These are phyloP conservation scores for Anarhynchus alexandrinus DNA, from an alignment of 2,113 vertebrate genomes.

Conservation along the genomic window DNA sequence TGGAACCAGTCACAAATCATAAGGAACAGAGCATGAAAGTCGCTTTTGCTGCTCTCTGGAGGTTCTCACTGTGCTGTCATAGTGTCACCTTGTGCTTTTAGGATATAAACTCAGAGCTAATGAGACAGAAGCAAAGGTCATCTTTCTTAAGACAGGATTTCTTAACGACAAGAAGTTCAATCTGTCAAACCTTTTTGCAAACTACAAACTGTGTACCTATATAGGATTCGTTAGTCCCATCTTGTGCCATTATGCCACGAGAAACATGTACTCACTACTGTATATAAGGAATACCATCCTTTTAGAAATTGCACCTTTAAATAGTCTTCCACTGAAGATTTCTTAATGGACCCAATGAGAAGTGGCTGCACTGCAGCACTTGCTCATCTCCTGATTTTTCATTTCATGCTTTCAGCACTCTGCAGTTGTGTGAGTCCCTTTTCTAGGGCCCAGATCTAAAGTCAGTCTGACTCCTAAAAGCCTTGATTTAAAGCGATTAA, in stretches of 20 bases:
- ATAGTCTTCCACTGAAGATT: background rate
- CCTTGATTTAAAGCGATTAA: background rate
- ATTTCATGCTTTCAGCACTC: background rate
- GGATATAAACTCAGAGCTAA: background rate
- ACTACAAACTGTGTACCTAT: background rate
- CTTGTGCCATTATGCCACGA: background rate
- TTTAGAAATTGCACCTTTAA: background rate
- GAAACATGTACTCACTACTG: accelerated
- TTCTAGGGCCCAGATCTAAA: background rate
- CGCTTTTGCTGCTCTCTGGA: background rate
- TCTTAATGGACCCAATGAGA: background rate
- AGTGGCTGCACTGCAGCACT: background rate
- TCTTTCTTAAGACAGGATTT: background rate
- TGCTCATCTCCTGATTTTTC: background rate
- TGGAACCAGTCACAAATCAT: background rate
- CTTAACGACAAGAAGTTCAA: background rate
- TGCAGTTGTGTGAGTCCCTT: background rate
- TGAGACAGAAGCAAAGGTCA: background rate
- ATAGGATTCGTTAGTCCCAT: background rate
- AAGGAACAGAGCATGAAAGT: background rate
- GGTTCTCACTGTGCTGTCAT: background rate
- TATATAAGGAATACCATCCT: background rate
- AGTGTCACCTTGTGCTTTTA: background rate
- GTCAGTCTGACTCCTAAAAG: background rate
- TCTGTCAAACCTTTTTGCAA: background rate